Evolutionary conservation across 35 echinoderm and acorn worm genomes (phyloP), one percentile per base, ranked within the genome.

Genomic region (Acanthaster planci): DNA sequence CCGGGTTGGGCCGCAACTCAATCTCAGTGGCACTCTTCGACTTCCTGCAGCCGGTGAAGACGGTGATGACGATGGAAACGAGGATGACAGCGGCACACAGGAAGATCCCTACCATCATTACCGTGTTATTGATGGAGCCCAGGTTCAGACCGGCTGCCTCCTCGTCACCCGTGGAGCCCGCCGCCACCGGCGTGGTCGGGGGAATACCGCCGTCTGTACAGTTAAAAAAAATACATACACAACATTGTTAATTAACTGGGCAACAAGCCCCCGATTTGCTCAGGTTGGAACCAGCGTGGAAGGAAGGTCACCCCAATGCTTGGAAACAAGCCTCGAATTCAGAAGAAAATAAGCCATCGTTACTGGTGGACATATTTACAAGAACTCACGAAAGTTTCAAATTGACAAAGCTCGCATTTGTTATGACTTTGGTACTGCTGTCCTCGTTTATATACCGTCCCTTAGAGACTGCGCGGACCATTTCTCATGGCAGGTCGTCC

Each of bases 21-120:
- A 72, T 72, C 64, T 72, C 26, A 1, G 30, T 72, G 26, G 64
- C 1, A 2, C 26, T 72, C 64, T 72, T 72, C 52, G 52, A 85
- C 75, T 68, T 86, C 80, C 38, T 93, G 77, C 88, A 93, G 18
- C 91, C 44, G 37, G 87, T 88, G n/a, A 89, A 83, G 53, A 93
- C 60, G 35, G 82, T 88, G 40, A 92, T 82, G 59, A 92, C 75
- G 38, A 92, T 78, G 35, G 80, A 89, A 42, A 93, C 58, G 38
- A 93, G 51, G 55, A 93, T 76, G 40, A 93, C 51, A 8, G 84
- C 51, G 10, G 78, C 81, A 16, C 88, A 50, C n/a, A 93, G 77
- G 34, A 76, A 82, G 31, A 93, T 80, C 31, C 91, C 91, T 29
- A 81, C 84, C 58, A 93, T 44, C 37, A 93, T 89, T 52, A 88